These are phyloP conservation scores for Syngnathus scovelli DNA, from an alignment of 2,113 vertebrate genomes.

Conservation along the genomic window DNA sequence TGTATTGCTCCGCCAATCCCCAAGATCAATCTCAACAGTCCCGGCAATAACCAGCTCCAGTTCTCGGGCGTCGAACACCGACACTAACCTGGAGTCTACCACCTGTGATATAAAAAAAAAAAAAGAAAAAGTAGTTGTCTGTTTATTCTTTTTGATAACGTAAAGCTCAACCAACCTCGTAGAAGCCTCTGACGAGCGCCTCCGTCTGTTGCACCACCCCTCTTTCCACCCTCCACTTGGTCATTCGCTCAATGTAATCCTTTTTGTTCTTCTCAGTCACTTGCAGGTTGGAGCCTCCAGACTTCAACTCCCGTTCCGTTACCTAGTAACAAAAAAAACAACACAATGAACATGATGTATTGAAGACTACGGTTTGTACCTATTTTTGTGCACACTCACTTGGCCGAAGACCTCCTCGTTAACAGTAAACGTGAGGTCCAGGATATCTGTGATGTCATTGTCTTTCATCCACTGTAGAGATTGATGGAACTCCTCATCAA, in stretches of 20 bases:
- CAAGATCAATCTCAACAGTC: conserved; percentile 94
- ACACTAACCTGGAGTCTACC: conserved; percentile 93
- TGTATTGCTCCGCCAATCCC: conserved; percentile 91
- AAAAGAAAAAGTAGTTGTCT: not conserved
- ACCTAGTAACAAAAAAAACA: conserved; percentile 67
- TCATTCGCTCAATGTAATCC: conserved; percentile 97
- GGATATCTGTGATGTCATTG: conserved; percentile 95
- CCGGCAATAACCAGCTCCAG: conserved; percentile 96
- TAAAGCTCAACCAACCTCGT: conserved; percentile 75
- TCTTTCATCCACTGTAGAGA: conserved; percentile 99
- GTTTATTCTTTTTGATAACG: not conserved
- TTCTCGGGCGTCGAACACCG: conserved; percentile 94
- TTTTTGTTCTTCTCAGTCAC: conserved; percentile 99
- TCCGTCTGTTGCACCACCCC: conserved; percentile 93
- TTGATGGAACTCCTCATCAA: conserved; percentile 98
- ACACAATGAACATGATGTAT: not conserved
- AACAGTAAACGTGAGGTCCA: conserved; percentile 96
- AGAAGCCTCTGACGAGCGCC: conserved; percentile 92
- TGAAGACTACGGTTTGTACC: not conserved
- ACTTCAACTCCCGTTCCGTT: conserved; percentile 93
- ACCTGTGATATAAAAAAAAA: conserved; percentile 69
- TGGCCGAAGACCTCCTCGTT: conserved; percentile 98
- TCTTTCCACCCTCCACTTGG: conserved; percentile 91
- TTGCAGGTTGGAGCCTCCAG: conserved; percentile 89
- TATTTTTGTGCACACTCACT: conserved; percentile 58